These are phyloP conservation scores for Philantomba maxwellii DNA, from an alignment of 2,113 vertebrate genomes.

Conservation along the genomic window DNA sequence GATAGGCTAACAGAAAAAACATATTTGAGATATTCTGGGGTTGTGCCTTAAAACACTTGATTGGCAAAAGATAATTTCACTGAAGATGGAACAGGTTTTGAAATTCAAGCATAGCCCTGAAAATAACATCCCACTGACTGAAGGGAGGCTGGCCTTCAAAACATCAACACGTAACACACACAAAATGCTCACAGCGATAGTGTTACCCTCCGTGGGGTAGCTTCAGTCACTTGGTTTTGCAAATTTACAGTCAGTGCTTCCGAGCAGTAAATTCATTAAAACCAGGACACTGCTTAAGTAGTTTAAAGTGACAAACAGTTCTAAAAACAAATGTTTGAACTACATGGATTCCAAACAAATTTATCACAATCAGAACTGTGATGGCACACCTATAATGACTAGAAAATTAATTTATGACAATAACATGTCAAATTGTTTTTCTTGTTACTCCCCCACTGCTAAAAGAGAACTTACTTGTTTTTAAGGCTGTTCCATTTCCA, in stretches of 20 bases:
- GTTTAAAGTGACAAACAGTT: constrained; percentile 29
- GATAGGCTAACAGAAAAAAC: neutral
- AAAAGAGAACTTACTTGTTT: neutral
- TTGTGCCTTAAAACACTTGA: neutral
- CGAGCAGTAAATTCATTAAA: constrained; percentile 48
- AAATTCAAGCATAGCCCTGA: constrained; percentile 23
- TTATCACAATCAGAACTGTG: neutral
- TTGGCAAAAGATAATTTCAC: neutral
- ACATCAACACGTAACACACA: neutral
- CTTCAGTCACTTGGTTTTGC: neutral
- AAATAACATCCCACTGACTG: neutral
- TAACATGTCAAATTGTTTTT: neutral
- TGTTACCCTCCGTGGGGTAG: neutral
- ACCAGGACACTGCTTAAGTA: constrained; percentile 43
- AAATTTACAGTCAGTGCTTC: constrained; percentile 11
- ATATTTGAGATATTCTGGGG: neutral
- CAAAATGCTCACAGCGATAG: neutral
- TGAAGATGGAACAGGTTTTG: neutral
- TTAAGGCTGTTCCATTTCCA: neutral
- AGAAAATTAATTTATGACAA: constrained; percentile 18
- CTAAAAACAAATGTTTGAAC: constrained; percentile 21
- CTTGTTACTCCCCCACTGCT: neutral
- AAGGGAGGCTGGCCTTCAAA: neutral
- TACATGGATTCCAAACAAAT: neutral
- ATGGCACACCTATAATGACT: constrained; percentile 24